A percentile compares a stretch with the other conserved stretches of the same genome.
These are phyloP conservation scores for Heliangelus exortis DNA, from an alignment of 2,797 vertebrate species.

Conservation along the genomic window DNA sequence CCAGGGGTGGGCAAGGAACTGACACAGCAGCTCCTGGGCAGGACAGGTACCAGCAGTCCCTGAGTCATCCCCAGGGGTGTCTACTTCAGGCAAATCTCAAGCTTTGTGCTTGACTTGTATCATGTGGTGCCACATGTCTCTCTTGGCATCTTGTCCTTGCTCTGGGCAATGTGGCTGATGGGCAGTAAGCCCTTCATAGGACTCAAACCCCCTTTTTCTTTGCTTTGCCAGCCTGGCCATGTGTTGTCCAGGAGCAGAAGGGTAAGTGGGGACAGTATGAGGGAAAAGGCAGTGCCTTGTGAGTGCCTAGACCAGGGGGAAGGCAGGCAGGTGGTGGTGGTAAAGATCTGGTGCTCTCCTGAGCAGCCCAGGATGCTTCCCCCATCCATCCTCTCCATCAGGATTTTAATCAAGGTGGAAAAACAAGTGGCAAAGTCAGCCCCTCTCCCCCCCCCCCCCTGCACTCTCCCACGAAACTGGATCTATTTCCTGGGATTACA, in stretches of 20 bases:
- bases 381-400: not conserved
- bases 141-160: not conserved
- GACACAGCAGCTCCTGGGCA: not conserved
- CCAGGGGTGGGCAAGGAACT: rapidly evolving
- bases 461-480: not conserved
- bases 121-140: rapidly evolving
- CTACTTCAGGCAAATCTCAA: not conserved
- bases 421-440: not conserved
- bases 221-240: not conserved
- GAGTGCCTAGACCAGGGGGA: not conserved
- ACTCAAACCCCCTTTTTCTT: not conserved
- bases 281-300: not conserved
- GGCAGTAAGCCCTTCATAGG: not conserved
- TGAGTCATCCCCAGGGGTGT: rapidly evolving
- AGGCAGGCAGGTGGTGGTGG: not conserved
- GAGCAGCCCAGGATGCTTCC: not conserved
- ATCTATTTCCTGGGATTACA: conserved; percentile 69
- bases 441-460: not conserved
- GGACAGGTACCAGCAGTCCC: not conserved
- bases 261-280: not conserved
- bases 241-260: not conserved
- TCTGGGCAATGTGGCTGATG: rapidly evolving
- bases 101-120: not conserved
- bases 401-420: not conserved
- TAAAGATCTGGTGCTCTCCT: not conserved